Evolutionary conservation across 23 tunicate genomes (phyloP).

Genomic region (Trididemnum nubilum): DNA sequence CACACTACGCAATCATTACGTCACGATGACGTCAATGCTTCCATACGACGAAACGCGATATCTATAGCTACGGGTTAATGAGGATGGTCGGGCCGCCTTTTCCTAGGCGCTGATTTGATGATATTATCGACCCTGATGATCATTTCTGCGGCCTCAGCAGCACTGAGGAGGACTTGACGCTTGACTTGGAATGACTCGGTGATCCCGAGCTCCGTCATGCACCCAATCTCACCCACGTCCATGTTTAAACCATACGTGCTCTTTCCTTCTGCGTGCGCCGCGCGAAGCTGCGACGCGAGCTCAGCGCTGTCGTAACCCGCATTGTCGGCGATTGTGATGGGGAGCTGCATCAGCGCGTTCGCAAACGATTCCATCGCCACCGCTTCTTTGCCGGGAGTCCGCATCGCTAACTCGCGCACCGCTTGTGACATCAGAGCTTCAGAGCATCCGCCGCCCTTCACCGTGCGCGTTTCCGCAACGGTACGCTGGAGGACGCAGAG

Average conservation of each 20-base stretch:
- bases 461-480: conserved; percentile 93
- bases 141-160: conserved; percentile 98
- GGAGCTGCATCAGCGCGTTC: conserved; percentile 95
- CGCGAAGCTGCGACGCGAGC: conserved; percentile 79
- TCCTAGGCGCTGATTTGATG: conserved; percentile 94
- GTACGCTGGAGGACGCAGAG: conserved; percentile 96
- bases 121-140: conserved; percentile 98
- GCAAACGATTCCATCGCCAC: conserved; percentile 98
- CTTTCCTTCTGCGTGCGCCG: conserved; percentile 93
- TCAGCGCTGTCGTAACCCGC: conserved; percentile 99
- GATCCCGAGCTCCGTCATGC: conserved; percentile 80
- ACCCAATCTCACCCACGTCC: conserved; percentile 85
- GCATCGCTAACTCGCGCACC: conserved; percentile 66
- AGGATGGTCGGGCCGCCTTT: conserved; percentile 29
- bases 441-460: conserved; percentile 94
- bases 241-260: conserved; percentile 72
- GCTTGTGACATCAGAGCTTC: conserved; percentile 96
- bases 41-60: not conserved
- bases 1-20: not conserved
- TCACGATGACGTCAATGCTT: not conserved
- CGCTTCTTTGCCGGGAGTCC: conserved; percentile 93
- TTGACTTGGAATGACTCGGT: conserved; percentile 97
- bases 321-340: conserved; percentile 97
- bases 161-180: conserved; percentile 88
- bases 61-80: conserved; percentile 4